Base-by-base conservation (phyloP, 2,888 invertebrate genomes). In the Tetropium fuscum region DNA sequence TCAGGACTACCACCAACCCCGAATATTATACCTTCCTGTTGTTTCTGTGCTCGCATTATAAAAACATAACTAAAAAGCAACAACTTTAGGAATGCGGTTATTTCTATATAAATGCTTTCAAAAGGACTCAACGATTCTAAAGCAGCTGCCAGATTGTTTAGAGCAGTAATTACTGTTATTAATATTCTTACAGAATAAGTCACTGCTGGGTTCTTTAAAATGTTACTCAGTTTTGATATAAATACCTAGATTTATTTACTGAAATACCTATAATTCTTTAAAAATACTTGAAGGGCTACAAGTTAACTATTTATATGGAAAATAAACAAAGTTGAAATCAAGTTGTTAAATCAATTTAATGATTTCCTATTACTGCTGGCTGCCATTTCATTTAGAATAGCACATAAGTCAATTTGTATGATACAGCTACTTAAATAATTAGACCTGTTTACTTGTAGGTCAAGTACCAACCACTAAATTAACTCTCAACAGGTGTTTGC, bases 21-120 rank as follows among this genome's bases (percentile, higher is more conserved):
- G 53, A 66, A 77, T 77, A n/a, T n/a, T n/a, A 76, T 77, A 78
- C 76, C 77, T 77, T 73, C 72, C 54, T 67, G 68, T 66, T 63
- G 47, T 57, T 63, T 58, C 53, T 61, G 58, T 58, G 34, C n/a
- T 53, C 25, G 27, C 11, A 36, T 27, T 72, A 66, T 25, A 53
- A 43, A 18, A 53, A n/a, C 7, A 22, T 51, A 25, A 60, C 27
- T 43, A 43, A 15, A 36, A 54, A 54, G 54, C 54, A 54, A 54
- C 54, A 54, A 54, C 54, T 54, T 54, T 54, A 53, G 45, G 40
- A 51, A 51, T 51, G 51, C 40, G 27, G 51, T 40, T 51, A 51
- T 51, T 15, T 38, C 22, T 51, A 16, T 22, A 27, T 11, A 44
- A 27, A 44, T 27, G 44, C 44, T 34, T 45, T 51, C 7, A 8